Conservation (phyloP, 2,113 vertebrate genomes). For the Acrocephalus arundinaceus region DNA sequence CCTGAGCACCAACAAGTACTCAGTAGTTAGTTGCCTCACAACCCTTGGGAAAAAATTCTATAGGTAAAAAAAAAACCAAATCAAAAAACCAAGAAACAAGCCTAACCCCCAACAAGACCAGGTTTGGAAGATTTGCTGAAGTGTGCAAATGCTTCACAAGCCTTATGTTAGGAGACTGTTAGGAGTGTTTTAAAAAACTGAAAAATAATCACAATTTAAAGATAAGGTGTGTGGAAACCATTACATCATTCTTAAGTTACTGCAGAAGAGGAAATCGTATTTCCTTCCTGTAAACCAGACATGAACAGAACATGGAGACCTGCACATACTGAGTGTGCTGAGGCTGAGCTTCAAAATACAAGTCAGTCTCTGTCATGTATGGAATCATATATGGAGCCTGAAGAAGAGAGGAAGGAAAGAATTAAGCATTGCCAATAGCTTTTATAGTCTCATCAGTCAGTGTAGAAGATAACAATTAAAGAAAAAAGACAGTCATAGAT, state of each 20-base stretch:
- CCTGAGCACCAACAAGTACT: too few species aligned
- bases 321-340: not conserved
- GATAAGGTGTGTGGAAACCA: not conserved
- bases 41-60: too few species aligned
- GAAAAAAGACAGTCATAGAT: not conserved
- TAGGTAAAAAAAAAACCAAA: too few species aligned
- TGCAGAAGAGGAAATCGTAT: not conserved
- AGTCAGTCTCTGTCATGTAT: not conserved
- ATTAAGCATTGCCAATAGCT: not conserved
- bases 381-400: not conserved
- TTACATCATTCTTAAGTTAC: not conserved
- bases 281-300: not conserved
- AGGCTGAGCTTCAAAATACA: not conserved
- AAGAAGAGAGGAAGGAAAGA: not conserved
- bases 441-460: not conserved
- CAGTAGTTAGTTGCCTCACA: too few species aligned
- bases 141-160: not conserved
- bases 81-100: too few species aligned
- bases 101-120: too few species aligned
- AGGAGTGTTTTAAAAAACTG: not conserved
- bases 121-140: not conserved
- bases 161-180: not conserved
- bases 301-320: not conserved
- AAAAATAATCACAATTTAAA: not conserved
- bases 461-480: not conserved